Evolutionary conservation across 1,140 invertebrate genomes (phyloP).

Genomic region (Monomorium pharaonis): DNA sequence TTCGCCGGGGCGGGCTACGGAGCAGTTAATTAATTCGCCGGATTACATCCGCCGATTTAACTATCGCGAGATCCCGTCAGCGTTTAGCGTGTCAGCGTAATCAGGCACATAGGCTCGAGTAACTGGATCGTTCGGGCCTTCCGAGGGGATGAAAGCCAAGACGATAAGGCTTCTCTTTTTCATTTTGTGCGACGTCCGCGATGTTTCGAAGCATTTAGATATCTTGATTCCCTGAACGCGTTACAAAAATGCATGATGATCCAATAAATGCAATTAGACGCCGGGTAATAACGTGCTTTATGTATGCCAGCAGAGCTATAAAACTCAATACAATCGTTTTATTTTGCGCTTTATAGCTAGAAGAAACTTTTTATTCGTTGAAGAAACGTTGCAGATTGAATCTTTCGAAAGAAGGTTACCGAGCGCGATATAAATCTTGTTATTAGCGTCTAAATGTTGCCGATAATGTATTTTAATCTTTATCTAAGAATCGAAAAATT

Average conservation of each 20-base stretch:
- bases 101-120: background rate
- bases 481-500: background rate
- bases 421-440: background rate
- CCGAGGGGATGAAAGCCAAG: background rate
- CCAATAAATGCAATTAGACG: background rate
- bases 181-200: background rate
- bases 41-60: conserved; percentile 37
- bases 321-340: background rate
- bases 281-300: background rate
- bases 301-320: background rate
- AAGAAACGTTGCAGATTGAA: background rate
- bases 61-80: conserved; percentile 4
- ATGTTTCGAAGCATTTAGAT: conserved; percentile 11
- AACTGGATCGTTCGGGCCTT: conserved; percentile 11
- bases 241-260: background rate
- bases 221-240: background rate
- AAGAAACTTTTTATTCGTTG: background rate
- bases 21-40: conserved; percentile 52
- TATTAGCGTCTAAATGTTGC: background rate
- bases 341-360: background rate
- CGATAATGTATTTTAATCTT: background rate
- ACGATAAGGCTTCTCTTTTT: conserved; percentile 20
- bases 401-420: background rate
- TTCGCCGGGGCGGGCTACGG: background rate
- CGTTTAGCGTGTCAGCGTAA: conserved; percentile 1